Evolutionary conservation across 2,888 invertebrate species (phyloP), one percentile per base, ranked within the genome.

Genomic region (Cremastobaeus sp.): DNA sequence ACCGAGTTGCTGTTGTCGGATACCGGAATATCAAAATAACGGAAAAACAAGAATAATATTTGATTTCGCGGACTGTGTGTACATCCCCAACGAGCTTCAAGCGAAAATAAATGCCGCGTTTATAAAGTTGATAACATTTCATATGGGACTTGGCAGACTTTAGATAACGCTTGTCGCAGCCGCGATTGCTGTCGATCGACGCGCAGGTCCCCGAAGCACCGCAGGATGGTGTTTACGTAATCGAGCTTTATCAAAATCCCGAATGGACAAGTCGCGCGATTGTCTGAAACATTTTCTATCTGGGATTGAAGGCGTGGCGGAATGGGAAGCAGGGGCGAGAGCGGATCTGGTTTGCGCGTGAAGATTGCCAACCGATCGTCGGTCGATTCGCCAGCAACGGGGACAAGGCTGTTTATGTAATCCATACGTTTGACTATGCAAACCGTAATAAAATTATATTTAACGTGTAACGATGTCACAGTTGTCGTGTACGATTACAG

Each of bases 391-490:
- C 11, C 43, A 45, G 64, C 52, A 54, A 64, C 62, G 14, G 3
- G 17, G 18, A n/a, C 5, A 37, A 8, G 4, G 25, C 25, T 3
- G n/a, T n/a, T n/a, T 55, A 43, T 64, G 64, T 70, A 64, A 70
- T 32, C 43, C 59, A 54, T 65, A 65, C 43, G 59, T 72, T 72
- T 65, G 45, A 64, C 62, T 59, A 65, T 45, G 43, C 32, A 50
- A 64, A 55, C 64, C 71, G 37, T 71, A 71, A 59, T 65, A 59
- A 50, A 57, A 20, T 37, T 71, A 65, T 65, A 71, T 59, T 71
- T 71, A 65, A 64, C 37, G 17, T 64, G 71, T 71, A 59, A 65
- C 50, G 72, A 60, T 72, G 72, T 72, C 65, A 72, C 72, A 65
- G 48, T 17, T 72, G 60, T 64, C 50, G 43, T 72, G 72, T 72